These are phyloP conservation scores for Styela clava DNA, from an alignment of 23 tunicate species.

Conservation along the genomic window DNA sequence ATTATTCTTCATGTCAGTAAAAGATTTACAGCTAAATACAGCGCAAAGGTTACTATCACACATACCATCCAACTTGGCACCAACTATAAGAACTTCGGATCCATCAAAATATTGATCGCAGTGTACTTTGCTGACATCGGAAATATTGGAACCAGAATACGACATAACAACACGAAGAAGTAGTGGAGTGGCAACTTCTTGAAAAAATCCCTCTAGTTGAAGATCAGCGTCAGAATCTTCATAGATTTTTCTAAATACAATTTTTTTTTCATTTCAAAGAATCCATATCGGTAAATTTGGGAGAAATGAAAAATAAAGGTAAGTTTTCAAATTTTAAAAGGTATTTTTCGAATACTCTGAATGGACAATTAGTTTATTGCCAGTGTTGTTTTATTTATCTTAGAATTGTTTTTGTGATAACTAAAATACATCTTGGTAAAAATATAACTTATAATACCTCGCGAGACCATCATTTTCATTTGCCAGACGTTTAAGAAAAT, in stretches of 20 bases:
- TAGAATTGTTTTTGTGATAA: no score
- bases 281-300: no score
- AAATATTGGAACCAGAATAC: constrained; percentile 33
- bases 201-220: constrained; percentile 61
- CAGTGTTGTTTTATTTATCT: no score
- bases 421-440: no score
- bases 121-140: constrained; percentile 25
- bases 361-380: no score
- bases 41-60: no score
- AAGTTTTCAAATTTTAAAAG: no score
- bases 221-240: constrained; percentile 57
- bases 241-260: constrained; percentile 35
- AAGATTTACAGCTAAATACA: no score
- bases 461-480: constrained; percentile 40
- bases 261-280: neutral
- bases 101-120: constrained; percentile 62
- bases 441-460: no score
- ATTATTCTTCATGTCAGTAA: no score
- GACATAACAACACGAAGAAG: constrained; percentile 41
- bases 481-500: constrained; percentile 33
- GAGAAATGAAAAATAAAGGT: no score
- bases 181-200: constrained; percentile 80
- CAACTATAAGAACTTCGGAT: constrained; percentile 66
- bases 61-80: constrained; percentile 8
- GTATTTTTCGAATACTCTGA: no score